Evolutionary conservation across 2,888 invertebrate genomes (phyloP).

Genomic region (Folsomia manolachei): DNA sequence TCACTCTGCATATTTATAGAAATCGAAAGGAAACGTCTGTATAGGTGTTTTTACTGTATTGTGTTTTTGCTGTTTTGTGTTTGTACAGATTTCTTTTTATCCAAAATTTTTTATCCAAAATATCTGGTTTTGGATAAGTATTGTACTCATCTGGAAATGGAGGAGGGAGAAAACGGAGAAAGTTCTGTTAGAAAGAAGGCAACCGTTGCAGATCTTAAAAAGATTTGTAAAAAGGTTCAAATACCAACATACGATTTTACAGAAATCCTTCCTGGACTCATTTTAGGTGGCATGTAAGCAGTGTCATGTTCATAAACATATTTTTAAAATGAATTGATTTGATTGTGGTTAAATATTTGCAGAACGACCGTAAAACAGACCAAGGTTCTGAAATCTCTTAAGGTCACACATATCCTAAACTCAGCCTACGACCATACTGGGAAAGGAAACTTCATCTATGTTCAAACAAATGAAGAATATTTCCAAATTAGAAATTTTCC

Average conservation of each 20-base stretch:
- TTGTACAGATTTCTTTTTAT: too few relatives aligned
- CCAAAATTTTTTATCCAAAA: too few relatives aligned
- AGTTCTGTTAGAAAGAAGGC: background rate
- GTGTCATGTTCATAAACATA: background rate
- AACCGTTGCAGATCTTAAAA: background rate
- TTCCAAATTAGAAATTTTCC: background rate
- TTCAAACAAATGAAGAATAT: slow-evolving; percentile 15
- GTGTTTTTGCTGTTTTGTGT: too few relatives aligned
- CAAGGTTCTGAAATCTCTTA: background rate
- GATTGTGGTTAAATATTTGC: background rate
- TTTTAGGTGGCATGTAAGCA: background rate
- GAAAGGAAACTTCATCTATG: slow-evolving; percentile 7
- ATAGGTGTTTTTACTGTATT: too few relatives aligned
- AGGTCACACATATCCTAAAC: slow-evolving; percentile 9
- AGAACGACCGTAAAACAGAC: slow-evolving; percentile 13
- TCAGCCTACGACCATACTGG: slow-evolving; percentile 10
- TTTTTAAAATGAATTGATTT: background rate
- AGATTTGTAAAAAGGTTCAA: background rate
- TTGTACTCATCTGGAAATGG: too few relatives aligned
- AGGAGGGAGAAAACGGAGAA: background rate
- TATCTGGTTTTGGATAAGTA: too few relatives aligned
- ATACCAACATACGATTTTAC: background rate
- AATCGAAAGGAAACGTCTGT: too few relatives aligned
- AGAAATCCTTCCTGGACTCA: background rate
- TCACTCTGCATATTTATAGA: too few relatives aligned